phyloP scores from a whole-genome alignment of 2,888 invertebrate genomes.

The Himalopsyche japonica region DNA sequence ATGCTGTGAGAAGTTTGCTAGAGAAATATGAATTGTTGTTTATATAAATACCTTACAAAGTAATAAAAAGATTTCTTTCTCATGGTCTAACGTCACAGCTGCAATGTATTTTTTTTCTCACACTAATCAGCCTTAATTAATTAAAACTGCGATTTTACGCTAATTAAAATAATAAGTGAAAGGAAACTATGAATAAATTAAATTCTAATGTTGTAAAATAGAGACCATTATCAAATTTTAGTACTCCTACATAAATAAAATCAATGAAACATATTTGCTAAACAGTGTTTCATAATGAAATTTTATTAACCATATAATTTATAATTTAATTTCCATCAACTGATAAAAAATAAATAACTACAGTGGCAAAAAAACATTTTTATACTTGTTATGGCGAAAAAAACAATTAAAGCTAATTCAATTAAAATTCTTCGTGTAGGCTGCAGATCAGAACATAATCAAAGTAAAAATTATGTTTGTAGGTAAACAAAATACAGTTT shows the following conservation, averaged over 20 bases:
- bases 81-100: neutral
- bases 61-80: no score
- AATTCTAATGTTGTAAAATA: neutral
- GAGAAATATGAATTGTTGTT: no score
- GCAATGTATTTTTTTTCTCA: neutral
- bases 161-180: neutral
- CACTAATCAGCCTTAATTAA: neutral
- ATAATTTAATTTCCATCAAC: neutral
- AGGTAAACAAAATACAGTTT: no score
- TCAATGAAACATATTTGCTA: neutral
- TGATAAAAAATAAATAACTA: no score
- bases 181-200: neutral
- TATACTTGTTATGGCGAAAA: no score
- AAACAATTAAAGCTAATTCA: neutral
- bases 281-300: neutral
- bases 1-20: no score
- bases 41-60: no score
- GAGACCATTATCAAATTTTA: neutral
- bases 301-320: neutral
- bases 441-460: no score
- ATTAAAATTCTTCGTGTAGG: no score
- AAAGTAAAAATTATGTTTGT: no score
- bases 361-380: no score
- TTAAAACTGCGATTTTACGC: neutral
- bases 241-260: neutral